Evolutionary conservation across 2,113 vertebrate genomes (phyloP), one percentile per base, ranked within the genome.

Genomic region (Caretta caretta): DNA sequence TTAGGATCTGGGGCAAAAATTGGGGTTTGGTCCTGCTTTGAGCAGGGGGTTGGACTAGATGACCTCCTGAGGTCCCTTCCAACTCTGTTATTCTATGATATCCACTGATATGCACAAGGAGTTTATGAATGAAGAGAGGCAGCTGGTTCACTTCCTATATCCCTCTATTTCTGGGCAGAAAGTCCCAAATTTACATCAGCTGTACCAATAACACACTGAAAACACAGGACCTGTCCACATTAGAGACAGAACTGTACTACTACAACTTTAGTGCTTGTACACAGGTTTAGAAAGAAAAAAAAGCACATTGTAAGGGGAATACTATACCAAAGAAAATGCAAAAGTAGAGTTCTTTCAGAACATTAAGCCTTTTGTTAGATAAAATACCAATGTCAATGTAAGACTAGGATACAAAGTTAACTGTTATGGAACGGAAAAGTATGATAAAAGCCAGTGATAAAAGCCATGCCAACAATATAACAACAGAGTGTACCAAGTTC

Each of bases 341-440:
- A 90, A 91, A 93, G 49, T 35, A 92, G 72, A 87, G 88, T 91
- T 62, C 42, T 29, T 88, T 95, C 50, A 92, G 75, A 83, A 96
- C 83, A 88, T 46, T 88, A 95, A 96, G 42, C 91, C 48, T 48
- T 96, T 97, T 95, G 69, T 89, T 83, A 91, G 91, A 93, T 13
- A 91, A 95, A 94, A 92, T 83, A 25, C 31, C 83, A 83, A 48
- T 80, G 38, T 75, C 90, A 85, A 62, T 54, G 10, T 87, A 56
- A 92, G 89, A 83, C 84, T 94, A 94, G 75, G 92, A 83, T 51
- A 86, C 59, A 76, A 89, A 2, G 59, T 87, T 69, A 95, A 42
- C 83, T 90, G n/a, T 85, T 93, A 79, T 94, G 94, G 94, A 95
- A 93, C 48, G 87, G 88, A 95, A 95, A 94, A 54, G 24, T 29